These are phyloP conservation scores for Phrynocephalus versicolor DNA, from an alignment of 2,113 vertebrate genomes.

Conservation along the genomic window DNA sequence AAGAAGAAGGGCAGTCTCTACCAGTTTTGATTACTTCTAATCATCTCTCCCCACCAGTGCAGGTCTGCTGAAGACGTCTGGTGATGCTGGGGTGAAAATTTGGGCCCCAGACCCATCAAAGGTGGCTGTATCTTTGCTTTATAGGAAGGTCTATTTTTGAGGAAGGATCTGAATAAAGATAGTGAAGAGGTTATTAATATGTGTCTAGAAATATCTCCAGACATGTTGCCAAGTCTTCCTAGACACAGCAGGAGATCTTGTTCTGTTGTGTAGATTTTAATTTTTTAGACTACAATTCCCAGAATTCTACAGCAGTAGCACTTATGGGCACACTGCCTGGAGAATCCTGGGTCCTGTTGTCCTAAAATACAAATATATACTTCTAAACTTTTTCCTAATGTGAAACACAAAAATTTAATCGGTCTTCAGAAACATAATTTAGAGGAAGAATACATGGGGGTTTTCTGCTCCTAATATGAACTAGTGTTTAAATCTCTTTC, in stretches of 20 bases:
- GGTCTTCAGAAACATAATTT: slow-evolving; percentile 12
- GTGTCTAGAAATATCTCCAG: background rate
- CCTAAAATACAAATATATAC: no score
- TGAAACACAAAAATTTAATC: background rate
- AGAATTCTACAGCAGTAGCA: no score
- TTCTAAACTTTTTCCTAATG: background rate
- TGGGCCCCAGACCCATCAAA: background rate
- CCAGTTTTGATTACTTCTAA: background rate
- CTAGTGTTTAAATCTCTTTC: slow-evolving; percentile 16
- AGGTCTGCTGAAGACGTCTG: no score
- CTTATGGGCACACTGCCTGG: no score
- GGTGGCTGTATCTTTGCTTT: background rate
- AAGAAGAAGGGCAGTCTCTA: no score
- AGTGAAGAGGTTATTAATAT: background rate
- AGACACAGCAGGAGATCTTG: background rate
- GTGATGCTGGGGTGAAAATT: no score
- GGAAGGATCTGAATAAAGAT: background rate
- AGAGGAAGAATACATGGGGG: background rate
- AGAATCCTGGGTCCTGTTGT: no score
- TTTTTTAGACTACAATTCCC: no score
- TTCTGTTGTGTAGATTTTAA: no score
- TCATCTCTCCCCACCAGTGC: no score
- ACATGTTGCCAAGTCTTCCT: background rate
- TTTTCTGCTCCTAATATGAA: slow-evolving; percentile 26
- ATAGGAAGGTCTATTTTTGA: background rate